phyloP scores from a whole-genome alignment of 2,888 invertebrate species.

The Dolichomitus sp. region DNA sequence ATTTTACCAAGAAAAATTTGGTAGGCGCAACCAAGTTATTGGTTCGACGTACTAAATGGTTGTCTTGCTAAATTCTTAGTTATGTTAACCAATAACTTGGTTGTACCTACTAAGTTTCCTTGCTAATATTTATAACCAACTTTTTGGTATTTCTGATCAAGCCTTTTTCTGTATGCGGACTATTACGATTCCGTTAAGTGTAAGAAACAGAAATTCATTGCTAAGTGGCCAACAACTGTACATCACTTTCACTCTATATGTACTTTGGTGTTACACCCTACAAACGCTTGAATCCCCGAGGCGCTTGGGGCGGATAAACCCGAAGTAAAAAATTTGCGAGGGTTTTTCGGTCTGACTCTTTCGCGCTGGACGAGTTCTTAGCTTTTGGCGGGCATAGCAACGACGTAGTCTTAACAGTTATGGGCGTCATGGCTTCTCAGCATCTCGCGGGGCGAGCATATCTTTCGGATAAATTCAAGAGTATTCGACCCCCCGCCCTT shows the following conservation, averaged over 20 bases:
- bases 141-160: too few species aligned
- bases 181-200: too few species aligned
- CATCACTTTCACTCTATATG: neutral
- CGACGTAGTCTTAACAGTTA: constrained; percentile 43
- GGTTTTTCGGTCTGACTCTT: constrained; percentile 42
- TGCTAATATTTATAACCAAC: too few species aligned
- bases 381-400: constrained; percentile 15
- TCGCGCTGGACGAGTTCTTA: constrained; percentile 14
- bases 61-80: too few species aligned
- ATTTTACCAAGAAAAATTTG: too few species aligned
- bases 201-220: neutral
- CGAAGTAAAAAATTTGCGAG: constrained; percentile 56
- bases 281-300: constrained; percentile 17
- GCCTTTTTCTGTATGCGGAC: too few species aligned
- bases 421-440: constrained; percentile 29
- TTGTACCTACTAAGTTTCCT: too few species aligned
- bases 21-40: too few species aligned
- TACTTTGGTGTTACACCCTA: constrained; percentile 1
- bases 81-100: too few species aligned
- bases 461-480: constrained; percentile 64
- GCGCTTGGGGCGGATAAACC: constrained; percentile 42
- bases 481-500: constrained; percentile 18
- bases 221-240: neutral
- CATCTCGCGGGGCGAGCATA: constrained; percentile 38
- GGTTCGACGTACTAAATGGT: too few species aligned